Base-by-base conservation (phyloP, 1,140 invertebrate species). In the Gonioctena quinquepunctata region DNA sequence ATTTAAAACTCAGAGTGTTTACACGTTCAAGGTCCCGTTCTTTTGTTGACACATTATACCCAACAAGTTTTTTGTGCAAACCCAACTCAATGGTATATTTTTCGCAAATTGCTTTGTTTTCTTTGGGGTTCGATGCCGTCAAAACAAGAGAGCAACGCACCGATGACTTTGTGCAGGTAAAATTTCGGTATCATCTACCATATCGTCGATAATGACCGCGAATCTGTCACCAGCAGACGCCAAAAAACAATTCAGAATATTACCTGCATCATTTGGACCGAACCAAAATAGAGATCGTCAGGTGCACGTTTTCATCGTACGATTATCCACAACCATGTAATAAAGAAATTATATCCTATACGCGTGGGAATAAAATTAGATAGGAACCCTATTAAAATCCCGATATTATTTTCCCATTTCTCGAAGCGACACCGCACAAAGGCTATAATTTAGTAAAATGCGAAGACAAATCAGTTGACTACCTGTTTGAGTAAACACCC, bases 401-500 rank as follows among this genome's bases (percentile, higher is more conserved):
- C 8, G 8, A 42, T 42, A n/a, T 7, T 59, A n/a, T 59, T 59
- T 59, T 25, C 0, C 23, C n/a, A 13, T 23, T 56, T 21, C 22
- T 56, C 23, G 33, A 56, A 57, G 54, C 26, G 66, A 25, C 61
- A 19, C 59, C 19, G 59, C 27, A 49, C 21, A 62, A 22, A 42
- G 60, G n/a, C 60, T 62, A 62, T 62, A 62, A 62, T 62, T 62
- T 62, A 18, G 28, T 62, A 48, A 62, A 42, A 42, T 62, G 16
- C 60, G 16, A 62, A 62, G 60, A 62, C 60, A 62, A 62, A 62
- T 62, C 33, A 48, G 13, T 62, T 16, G 18, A 33, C 60, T 62
- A 59, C 56, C 56, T 59, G 56, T 59, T 59, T 59, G 25, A n/a
- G 21, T 25, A 59, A 22, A 59, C 56, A 22, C 60, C 26, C 26